Evolutionary conservation across 2,888 invertebrate species (phyloP).

Genomic region (Bembecia ichneumoniformis): DNA sequence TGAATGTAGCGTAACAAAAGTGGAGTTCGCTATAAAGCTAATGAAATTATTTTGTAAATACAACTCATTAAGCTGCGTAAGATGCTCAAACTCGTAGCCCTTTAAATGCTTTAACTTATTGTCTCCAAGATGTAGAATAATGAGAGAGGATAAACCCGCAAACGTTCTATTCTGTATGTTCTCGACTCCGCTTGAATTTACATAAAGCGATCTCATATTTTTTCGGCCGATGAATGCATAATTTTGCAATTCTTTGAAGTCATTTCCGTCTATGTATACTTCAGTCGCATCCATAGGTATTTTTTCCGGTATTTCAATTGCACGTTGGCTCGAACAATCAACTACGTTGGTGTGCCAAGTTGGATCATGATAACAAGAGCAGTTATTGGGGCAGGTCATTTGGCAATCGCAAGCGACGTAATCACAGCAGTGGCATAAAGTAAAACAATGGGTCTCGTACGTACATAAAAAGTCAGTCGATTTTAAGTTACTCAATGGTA

Average conservation of each 20-base stretch:
- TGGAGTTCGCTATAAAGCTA: constrained; percentile 81
- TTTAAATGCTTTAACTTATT: constrained; percentile 84
- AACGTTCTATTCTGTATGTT: constrained; percentile 91
- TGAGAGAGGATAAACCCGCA: constrained; percentile 85
- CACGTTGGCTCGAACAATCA: constrained; percentile 86
- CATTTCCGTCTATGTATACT: constrained; percentile 92
- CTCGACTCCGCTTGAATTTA: constrained; percentile 88
- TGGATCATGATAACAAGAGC: constrained; percentile 94
- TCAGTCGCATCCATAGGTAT: constrained; percentile 97
- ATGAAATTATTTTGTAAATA: constrained; percentile 90
- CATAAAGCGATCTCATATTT: constrained; percentile 88
- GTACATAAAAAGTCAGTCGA: constrained; percentile 90
- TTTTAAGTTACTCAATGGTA: constrained; percentile 81
- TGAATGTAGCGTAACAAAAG: constrained; percentile 81
- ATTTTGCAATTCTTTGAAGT: constrained; percentile 86
- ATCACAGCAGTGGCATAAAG: constrained; percentile 95
- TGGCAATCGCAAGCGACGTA: constrained; percentile 97
- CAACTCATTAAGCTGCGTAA: constrained; percentile 84
- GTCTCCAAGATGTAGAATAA: constrained; percentile 86
- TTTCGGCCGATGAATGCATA: constrained; percentile 93
- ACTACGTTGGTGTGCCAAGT: constrained; percentile 94
- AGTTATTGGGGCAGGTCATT: constrained; percentile 94
- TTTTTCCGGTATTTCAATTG: constrained; percentile 83
- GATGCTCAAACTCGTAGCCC: constrained; percentile 88
- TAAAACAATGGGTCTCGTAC: constrained; percentile 93